Evolutionary conservation across 2,113 vertebrate genomes (phyloP).

Genomic region (Hemicordylus capensis): DNA sequence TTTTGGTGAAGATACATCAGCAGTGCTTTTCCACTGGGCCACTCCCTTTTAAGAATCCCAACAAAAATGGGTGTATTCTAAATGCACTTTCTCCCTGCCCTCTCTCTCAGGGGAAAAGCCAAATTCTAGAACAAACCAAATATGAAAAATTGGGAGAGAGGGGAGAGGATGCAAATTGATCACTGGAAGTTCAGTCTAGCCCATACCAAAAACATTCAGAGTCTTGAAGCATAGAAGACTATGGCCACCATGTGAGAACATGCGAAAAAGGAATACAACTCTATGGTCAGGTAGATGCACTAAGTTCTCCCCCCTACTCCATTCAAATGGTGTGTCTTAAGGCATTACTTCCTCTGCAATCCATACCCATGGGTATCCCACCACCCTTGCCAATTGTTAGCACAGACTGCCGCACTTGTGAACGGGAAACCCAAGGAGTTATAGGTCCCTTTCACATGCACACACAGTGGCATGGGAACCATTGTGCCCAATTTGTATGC

Average conservation of each 20-base stretch:
- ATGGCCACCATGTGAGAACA: background rate
- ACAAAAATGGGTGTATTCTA: background rate
- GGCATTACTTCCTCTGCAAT: background rate
- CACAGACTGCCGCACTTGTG: background rate
- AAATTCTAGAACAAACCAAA: background rate
- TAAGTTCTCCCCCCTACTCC: background rate
- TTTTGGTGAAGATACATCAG: background rate
- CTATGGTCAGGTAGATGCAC: background rate
- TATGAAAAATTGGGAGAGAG: background rate
- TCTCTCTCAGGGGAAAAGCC: background rate
- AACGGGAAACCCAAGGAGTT: background rate
- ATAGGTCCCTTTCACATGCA: too few relatives aligned
- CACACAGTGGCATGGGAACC: background rate
- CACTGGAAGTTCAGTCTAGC: background rate
- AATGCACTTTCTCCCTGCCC: background rate
- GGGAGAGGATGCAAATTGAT: background rate
- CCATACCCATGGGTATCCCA: background rate
- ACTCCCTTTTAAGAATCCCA: background rate
- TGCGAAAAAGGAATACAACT: background rate
- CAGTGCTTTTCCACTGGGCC: background rate
- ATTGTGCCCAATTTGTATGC: background rate
- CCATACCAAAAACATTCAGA: background rate
- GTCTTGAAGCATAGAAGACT: background rate
- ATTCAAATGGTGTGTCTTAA: background rate
- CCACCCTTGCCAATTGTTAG: background rate